These are phyloP conservation scores for Caradrina kadenii DNA, from an alignment of 2,888 invertebrate species.

Conservation along the genomic window DNA sequence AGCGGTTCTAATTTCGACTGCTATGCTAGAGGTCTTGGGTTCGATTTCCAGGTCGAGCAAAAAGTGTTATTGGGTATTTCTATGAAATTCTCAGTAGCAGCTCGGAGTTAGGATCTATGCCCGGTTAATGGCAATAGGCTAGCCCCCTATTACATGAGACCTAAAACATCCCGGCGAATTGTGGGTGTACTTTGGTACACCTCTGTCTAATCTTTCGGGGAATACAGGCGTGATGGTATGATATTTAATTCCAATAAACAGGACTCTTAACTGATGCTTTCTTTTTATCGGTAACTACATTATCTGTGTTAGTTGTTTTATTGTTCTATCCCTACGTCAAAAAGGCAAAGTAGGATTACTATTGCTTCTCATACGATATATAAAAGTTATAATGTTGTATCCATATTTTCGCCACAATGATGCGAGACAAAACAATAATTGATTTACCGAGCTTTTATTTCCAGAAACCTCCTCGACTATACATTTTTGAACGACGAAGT, in stretches of 20 bases:
- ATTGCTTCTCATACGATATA: background rate
- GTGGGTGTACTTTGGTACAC: no score
- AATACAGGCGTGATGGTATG: no score
- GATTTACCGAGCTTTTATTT: background rate
- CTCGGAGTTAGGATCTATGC: no score
- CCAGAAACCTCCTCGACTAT: background rate
- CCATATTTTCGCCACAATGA: background rate
- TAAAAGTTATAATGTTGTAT: background rate
- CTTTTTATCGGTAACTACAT: background rate
- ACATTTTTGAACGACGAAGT: conserved; percentile 14
- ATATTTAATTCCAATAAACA: background rate
- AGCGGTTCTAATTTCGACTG: no score
- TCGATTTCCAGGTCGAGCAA: no score
- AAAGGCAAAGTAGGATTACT: background rate
- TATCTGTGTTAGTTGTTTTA: background rate
- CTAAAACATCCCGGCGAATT: no score
- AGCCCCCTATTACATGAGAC: no score
- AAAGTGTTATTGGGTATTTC: no score
- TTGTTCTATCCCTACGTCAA: background rate
- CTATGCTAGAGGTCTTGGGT: no score
- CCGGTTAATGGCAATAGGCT: no score
- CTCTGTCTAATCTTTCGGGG: no score
- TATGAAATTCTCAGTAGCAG: no score
- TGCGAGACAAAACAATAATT: background rate
- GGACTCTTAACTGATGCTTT: background rate